A percentile compares a stretch with the other conserved stretches of the same genome.
phyloP scores from a whole-genome alignment of 2,888 invertebrate species.

The Agrochola lota region DNA sequence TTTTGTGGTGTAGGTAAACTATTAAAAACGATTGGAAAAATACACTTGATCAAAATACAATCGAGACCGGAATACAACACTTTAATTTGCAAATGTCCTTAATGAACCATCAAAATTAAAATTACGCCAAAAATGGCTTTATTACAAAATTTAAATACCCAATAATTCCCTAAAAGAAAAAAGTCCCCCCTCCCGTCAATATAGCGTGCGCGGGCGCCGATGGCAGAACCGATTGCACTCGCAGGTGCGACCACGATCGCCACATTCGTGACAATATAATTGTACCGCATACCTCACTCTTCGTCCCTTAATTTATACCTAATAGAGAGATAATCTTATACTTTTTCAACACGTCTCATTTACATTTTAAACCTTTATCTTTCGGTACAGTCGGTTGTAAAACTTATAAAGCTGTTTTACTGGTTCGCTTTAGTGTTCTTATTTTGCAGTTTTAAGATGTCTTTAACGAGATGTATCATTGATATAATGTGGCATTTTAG shows the following conservation, averaged over 20 bases:
- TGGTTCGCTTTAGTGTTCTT: constrained; percentile 48
- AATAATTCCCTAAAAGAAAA: constrained; percentile 54
- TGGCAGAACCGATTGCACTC: constrained; percentile 68
- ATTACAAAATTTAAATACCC: constrained; percentile 50
- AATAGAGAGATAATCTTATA: constrained; percentile 89
- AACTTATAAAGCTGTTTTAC: constrained; percentile 64
- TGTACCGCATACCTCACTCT: constrained; percentile 87
- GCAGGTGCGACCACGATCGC: constrained; percentile 73
- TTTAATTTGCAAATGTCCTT: background rate
- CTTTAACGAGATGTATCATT: constrained; percentile 23
- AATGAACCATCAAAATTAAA: constrained; percentile 12
- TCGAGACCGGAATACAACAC: background rate
- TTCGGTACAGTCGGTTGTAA: constrained; percentile 62
- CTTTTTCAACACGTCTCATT: constrained; percentile 88
- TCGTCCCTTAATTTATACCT: constrained; percentile 88
- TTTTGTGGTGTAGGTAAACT: background rate
- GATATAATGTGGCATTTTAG: background rate
- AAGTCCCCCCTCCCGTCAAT: constrained; percentile 57
- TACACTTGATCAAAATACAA: background rate
- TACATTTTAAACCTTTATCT: constrained; percentile 87
- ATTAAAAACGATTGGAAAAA: background rate
- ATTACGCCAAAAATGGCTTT: constrained; percentile 38
- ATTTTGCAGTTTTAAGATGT: constrained; percentile 44
- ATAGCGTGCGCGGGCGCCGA: constrained; percentile 79
- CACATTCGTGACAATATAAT: constrained; percentile 89